These are phyloP conservation scores for Latrodectus hesperus DNA, from an alignment of 2,888 invertebrate genomes.

Conservation along the genomic window DNA sequence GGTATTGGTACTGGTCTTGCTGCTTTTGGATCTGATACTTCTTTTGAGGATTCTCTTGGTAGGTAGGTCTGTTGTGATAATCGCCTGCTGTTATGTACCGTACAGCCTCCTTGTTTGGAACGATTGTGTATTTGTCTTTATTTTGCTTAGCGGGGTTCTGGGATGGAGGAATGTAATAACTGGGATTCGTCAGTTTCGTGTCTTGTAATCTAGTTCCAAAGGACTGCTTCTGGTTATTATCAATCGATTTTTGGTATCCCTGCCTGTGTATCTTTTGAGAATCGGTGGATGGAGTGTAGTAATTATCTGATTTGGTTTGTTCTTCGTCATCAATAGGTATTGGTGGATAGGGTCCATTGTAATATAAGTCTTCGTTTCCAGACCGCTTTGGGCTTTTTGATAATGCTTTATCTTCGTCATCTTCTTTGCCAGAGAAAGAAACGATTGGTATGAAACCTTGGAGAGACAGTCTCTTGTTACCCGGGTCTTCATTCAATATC, in stretches of 20 bases:
- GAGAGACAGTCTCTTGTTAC: conserved; percentile 60
- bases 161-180: conserved; percentile 48
- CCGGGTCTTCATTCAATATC: conserved; percentile 70
- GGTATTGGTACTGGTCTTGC: conserved; percentile 1
- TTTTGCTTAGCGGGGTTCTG: conserved; percentile 19
- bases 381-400: conserved; percentile 30
- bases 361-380: conserved; percentile 37
- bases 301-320: conserved; percentile 37
- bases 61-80: conserved; percentile 46
- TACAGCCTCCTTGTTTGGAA: conserved; percentile 35
- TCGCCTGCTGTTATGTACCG: conserved; percentile 42
- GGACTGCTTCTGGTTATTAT: conserved; percentile 9
- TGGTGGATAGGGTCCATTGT: conserved; percentile 60
- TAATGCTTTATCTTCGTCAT: conserved; percentile 3
- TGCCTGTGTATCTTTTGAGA: conserved; percentile 9
- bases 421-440: conserved; percentile 62
- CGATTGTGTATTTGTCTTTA: conserved; percentile 21
- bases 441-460: conserved; percentile 72
- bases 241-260: conserved; percentile 35
- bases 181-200: conserved; percentile 16
- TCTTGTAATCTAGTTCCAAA: conserved; percentile 41
- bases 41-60: conserved; percentile 26
- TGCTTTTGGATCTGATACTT: conserved; percentile 3
- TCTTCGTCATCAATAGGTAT: conserved; percentile 50
- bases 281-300: conserved; percentile 17